Evolutionary conservation across 2,888 invertebrate genomes (phyloP).

Genomic region (Limulus polyphemus): DNA sequence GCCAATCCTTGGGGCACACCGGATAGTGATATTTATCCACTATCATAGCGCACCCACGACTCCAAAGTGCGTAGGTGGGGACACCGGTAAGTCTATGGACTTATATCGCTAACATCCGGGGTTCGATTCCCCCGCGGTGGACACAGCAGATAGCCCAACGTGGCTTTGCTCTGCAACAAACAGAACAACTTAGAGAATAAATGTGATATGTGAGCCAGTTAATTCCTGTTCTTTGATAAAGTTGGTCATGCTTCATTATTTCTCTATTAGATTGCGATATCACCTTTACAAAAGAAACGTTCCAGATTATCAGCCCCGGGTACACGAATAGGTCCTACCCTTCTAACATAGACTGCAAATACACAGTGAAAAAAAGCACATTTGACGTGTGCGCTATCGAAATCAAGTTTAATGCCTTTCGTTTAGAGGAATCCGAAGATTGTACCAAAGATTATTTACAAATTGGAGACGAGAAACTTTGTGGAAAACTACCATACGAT

Average conservation of each 20-base stretch:
- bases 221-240: too few species aligned
- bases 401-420: constrained; percentile 25
- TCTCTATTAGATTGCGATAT: constrained; percentile 9
- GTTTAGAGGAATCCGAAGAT: constrained; percentile 26
- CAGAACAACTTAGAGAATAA: too few species aligned
- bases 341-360: constrained; percentile 24
- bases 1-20: too few species aligned
- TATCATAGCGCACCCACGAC: too few species aligned
- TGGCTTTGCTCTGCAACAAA: too few species aligned
- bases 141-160: too few species aligned
- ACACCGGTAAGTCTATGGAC: too few species aligned
- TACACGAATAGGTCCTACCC: constrained; percentile 23
- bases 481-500: constrained; percentile 26
- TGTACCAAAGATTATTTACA: constrained; percentile 27
- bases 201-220: too few species aligned
- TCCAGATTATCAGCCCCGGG: constrained; percentile 23
- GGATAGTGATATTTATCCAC: too few species aligned
- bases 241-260: not conserved
- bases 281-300: constrained; percentile 12
- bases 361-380: constrained; percentile 21
- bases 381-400: constrained; percentile 27
- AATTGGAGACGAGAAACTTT: constrained; percentile 24
- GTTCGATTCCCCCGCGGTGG: too few species aligned
- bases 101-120: too few species aligned
- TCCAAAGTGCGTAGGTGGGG: too few species aligned